Percentiles rank a stretch among this genome's conserved stretches.
phyloP scores from a whole-genome alignment of 2,888 invertebrate genomes.

The Athrips mouffetella region DNA sequence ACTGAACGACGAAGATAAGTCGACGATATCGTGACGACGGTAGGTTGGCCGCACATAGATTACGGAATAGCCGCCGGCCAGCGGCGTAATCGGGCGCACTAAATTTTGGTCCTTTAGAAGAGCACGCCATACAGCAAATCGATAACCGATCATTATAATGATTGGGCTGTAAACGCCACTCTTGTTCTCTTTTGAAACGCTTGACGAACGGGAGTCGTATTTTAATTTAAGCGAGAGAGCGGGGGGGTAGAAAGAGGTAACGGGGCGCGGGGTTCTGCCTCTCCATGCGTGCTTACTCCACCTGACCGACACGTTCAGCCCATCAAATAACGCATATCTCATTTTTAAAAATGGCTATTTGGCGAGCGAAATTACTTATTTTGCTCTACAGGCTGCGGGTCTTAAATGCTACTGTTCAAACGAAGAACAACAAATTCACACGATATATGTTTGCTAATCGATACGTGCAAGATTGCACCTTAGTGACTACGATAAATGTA shows the following conservation, averaged over 20 bases:
- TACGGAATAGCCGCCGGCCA: constrained; percentile 60
- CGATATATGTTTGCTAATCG: too few species aligned
- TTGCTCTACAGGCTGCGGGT: constrained; percentile 30
- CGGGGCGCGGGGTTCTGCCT: not conserved
- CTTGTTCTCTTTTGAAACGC: constrained; percentile 55
- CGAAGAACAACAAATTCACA: constrained; percentile 19
- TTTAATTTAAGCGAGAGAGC: constrained; percentile 38
- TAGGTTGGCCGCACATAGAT: constrained; percentile 58
- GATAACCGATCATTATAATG: constrained; percentile 77
- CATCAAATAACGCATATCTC: constrained; percentile 29
- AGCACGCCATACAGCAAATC: constrained; percentile 71
- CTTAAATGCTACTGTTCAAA: not conserved
- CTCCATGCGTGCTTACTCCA: constrained; percentile 23
- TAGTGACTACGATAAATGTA: too few species aligned
- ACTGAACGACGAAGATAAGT: constrained; percentile 66
- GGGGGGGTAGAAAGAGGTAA: not conserved
- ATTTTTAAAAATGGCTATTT: constrained; percentile 21
- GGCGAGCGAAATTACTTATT: constrained; percentile 17
- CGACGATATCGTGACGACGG: constrained; percentile 70
- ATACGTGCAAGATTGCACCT: too few species aligned
- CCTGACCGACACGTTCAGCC: constrained; percentile 26
- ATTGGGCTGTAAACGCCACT: constrained; percentile 69
- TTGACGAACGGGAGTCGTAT: constrained; percentile 70
- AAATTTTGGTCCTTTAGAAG: constrained; percentile 70
- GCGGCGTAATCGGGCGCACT: constrained; percentile 62